Evolutionary conservation across 30 jellyfish, hydroid and myxozoan genomes (phyloP).

Genomic region (Aurelia aurita complex sp. Pacific): DNA sequence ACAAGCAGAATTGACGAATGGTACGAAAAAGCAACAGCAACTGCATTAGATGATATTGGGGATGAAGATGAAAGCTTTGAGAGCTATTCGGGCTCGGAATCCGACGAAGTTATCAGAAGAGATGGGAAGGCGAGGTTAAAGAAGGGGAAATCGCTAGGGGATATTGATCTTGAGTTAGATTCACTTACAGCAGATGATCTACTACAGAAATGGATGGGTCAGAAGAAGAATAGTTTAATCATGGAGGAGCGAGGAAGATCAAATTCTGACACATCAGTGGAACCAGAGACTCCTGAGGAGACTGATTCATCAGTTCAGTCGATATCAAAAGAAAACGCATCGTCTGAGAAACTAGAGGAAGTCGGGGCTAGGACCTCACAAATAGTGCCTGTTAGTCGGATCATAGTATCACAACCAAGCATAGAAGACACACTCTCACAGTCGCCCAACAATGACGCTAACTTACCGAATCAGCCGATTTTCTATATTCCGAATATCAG

Average conservation of each 20-base stretch:
- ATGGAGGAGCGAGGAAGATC: conserved; percentile 49
- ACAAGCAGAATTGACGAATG: conserved; percentile 47
- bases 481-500: conserved; percentile 49
- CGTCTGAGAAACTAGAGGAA: not conserved
- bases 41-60: conserved; percentile 26
- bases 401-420: conserved; percentile 63
- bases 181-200: conserved; percentile 41
- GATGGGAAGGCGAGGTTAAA: not conserved
- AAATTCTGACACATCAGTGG: conserved; percentile 53
- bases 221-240: conserved; percentile 40
- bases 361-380: not conserved
- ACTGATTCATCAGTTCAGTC: conserved; percentile 49
- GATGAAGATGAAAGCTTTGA: conserved; percentile 30
- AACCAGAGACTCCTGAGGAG: conserved; percentile 31
- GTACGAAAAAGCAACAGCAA: conserved; percentile 59
- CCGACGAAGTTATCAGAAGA: conserved; percentile 23
- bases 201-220: conserved; percentile 61
- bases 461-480: conserved; percentile 55
- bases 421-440: conserved; percentile 11
- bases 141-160: conserved; percentile 52
- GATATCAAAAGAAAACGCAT: conserved; percentile 17
- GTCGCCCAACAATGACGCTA: not conserved
- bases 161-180: conserved; percentile 26
- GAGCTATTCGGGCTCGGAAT: conserved; percentile 60
- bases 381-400: conserved; percentile 20